Conservation (phyloP, 2,888 invertebrate genomes). For the Acleris cristana region DNA sequence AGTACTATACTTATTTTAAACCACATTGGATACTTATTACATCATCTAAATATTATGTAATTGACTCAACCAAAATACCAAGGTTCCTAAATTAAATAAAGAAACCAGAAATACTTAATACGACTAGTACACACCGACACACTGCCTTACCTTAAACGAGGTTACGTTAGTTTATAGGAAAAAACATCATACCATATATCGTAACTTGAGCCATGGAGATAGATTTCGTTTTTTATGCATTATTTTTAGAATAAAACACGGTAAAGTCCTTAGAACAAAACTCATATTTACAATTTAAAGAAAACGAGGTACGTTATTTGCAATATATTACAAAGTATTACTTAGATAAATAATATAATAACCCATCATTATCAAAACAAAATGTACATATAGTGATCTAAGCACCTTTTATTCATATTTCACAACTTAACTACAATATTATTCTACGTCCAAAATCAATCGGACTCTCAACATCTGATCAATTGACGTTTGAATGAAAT, state of each 20-base stretch:
- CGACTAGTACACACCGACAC: constrained; percentile 14
- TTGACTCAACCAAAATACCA: too few relatives aligned
- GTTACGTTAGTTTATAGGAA: constrained; percentile 3
- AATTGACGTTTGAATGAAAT: background rate
- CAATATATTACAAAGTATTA: background rate
- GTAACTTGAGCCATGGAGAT: constrained; percentile 61
- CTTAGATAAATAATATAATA: background rate
- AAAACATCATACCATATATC: constrained; percentile 61
- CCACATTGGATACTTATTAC: too few relatives aligned
- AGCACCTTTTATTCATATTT: constrained; percentile 1
- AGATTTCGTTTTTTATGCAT: constrained; percentile 53
- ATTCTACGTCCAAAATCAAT: background rate
- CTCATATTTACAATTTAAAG: constrained; percentile 48
- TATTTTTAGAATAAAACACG: constrained; percentile 53
- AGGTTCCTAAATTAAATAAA: too few relatives aligned
- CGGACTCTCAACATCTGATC: background rate
- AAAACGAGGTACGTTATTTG: constrained; percentile 8
- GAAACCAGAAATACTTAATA: background rate
- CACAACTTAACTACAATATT: background rate
- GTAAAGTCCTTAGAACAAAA: constrained; percentile 52
- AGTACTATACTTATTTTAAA: too few relatives aligned
- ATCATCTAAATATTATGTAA: too few relatives aligned
- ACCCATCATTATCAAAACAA: background rate
- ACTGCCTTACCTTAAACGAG: constrained; percentile 9
- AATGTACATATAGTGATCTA: background rate